These are phyloP conservation scores for Bibio marci DNA, from an alignment of 2,888 invertebrate genomes.

Conservation along the genomic window DNA sequence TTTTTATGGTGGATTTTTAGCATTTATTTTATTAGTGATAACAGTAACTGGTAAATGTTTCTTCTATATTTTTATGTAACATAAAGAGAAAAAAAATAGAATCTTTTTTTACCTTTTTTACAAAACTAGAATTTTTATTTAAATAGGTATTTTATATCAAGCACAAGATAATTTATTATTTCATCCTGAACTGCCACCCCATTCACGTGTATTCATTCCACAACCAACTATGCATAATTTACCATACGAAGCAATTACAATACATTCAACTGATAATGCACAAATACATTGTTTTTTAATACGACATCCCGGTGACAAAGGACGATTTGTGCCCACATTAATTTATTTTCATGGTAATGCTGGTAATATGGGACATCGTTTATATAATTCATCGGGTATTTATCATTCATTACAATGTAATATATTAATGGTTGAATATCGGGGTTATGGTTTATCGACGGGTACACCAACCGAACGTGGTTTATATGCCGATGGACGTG, in stretches of 20 bases:
- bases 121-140: conserved; percentile 10
- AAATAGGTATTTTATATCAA: conserved; percentile 64
- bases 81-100: too few species aligned
- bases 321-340: conserved; percentile 60
- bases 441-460: conserved; percentile 85
- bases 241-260: conserved; percentile 68
- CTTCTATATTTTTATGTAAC: neutral
- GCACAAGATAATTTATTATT: conserved; percentile 75
- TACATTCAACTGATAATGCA: conserved; percentile 58
- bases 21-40: conserved; percentile 48
- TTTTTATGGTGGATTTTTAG: conserved; percentile 61
- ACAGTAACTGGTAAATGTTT: conserved; percentile 47
- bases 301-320: conserved; percentile 48
- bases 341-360: conserved; percentile 93
- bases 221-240: conserved; percentile 72
- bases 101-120: neutral
- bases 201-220: conserved; percentile 75
- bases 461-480: conserved; percentile 79
- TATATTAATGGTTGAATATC: conserved; percentile 82
- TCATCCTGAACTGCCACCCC: conserved; percentile 77
- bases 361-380: conserved; percentile 87
- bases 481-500: conserved; percentile 70
- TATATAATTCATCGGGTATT: conserved; percentile 76
- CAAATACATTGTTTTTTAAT: conserved; percentile 69
- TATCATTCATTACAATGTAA: conserved; percentile 71